A percentile compares a stretch with the other conserved stretches of the same genome.
Evolutionary conservation across 1,140 invertebrate species (phyloP).

Genomic region (Campoletis sonorensis): DNA sequence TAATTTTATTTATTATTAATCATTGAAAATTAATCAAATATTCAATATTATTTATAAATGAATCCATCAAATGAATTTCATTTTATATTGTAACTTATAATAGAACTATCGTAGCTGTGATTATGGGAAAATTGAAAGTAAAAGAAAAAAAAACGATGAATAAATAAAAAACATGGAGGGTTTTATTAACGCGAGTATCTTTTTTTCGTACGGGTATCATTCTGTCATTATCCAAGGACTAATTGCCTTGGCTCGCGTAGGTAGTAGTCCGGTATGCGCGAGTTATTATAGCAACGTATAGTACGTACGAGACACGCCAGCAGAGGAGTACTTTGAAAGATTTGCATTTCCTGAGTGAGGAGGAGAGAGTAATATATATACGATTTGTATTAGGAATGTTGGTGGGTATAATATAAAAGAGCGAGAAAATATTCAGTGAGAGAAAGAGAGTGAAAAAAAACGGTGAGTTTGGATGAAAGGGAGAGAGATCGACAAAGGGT

Average conservation of each 20-base stretch:
- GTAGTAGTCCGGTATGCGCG: not conserved
- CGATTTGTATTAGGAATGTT: slow-evolving; percentile 61
- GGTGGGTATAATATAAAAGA: slow-evolving; percentile 35
- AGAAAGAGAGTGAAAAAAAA: not conserved
- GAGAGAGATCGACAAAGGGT: slow-evolving; percentile 37
- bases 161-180: not conserved
- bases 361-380: slow-evolving; percentile 43
- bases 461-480: not conserved
- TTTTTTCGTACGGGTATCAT: not conserved
- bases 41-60: too few relatives aligned
- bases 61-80: too few relatives aligned
- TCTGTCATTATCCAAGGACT: not conserved
- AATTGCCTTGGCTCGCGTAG: not conserved
- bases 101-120: too few relatives aligned
- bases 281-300: not conserved
- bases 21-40: too few relatives aligned
- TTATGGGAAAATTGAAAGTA: not conserved
- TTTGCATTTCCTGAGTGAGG: slow-evolving; percentile 60
- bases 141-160: too few relatives aligned
- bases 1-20: too few relatives aligned
- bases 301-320: slow-evolving; percentile 23
- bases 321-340: slow-evolving; percentile 57
- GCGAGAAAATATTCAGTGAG: not conserved
- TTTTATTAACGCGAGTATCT: not conserved
- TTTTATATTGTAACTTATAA: too few relatives aligned